Conservation (phyloP, 2,113 vertebrate genomes). For the Dendropsophus ebraccatus region DNA sequence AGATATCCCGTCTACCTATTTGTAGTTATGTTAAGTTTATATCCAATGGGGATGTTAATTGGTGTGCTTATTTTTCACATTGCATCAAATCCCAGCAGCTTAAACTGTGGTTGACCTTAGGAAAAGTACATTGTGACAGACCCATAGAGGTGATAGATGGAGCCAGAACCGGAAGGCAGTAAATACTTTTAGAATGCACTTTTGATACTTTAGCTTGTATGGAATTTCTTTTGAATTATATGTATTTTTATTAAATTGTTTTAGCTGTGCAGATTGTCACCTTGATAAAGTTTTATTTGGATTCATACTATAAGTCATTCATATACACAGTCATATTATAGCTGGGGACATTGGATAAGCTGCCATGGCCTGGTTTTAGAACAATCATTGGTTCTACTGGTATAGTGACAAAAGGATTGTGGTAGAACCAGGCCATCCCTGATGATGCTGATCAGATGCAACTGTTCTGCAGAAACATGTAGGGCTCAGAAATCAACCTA, state of each 20-base stretch:
- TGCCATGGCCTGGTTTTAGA: too few relatives aligned
- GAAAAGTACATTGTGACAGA: background rate
- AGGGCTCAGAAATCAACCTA: too few relatives aligned
- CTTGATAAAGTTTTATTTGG: too few relatives aligned
- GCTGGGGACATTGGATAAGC: too few relatives aligned
- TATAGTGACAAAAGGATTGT: too few relatives aligned
- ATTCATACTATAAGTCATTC: too few relatives aligned
- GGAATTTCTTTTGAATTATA: background rate
- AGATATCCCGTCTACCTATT: background rate
- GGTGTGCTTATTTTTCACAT: constrained; percentile 32
- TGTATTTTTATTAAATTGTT: background rate
- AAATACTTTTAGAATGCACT: background rate
- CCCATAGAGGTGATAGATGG: constrained; percentile 19
- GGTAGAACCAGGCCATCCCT: too few relatives aligned
- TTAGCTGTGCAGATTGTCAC: background rate
- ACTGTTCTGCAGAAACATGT: too few relatives aligned
- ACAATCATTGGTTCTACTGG: too few relatives aligned
- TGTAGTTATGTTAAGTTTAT: background rate
- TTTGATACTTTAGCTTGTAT: background rate
- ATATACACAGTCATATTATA: too few relatives aligned
- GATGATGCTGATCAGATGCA: too few relatives aligned
- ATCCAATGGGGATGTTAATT: constrained; percentile 30
- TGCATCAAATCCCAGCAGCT: constrained; percentile 29
- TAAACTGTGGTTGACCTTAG: constrained; percentile 37
- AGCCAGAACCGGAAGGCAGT: background rate